phyloP scores from a whole-genome alignment of 53 echinoderm and acorn worm genomes.

The Temnopleurus reevesii region DNA sequence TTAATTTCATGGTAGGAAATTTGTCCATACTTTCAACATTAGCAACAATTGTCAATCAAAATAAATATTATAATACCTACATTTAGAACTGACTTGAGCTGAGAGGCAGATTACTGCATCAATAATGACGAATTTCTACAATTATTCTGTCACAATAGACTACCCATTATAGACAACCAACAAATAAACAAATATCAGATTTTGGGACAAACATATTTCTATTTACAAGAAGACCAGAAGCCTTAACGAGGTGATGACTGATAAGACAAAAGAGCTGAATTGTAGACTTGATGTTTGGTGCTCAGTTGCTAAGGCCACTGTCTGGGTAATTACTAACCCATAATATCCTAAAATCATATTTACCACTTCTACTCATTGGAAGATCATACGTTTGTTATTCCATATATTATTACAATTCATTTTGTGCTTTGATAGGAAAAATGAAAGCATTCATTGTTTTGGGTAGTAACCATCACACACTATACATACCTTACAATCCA shows the following conservation, averaged over 20 bases:
- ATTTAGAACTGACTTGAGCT: too few species aligned
- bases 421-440: slow-evolving; percentile 24
- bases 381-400: slow-evolving; percentile 23
- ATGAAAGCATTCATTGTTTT: slow-evolving; percentile 25
- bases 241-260: not conserved
- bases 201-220: not conserved
- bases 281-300: not conserved
- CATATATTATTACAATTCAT: slow-evolving; percentile 5
- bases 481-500: not conserved
- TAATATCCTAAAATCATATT: slow-evolving; percentile 2
- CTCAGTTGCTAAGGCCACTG: slow-evolving; percentile 26
- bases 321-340: not conserved
- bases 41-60: too few species aligned
- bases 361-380: slow-evolving; percentile 4
- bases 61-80: too few species aligned
- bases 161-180: not conserved
- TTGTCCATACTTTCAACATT: too few species aligned
- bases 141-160: not conserved
- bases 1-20: not conserved
- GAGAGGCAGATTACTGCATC: too few species aligned
- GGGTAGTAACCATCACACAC: slow-evolving; percentile 25
- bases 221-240: not conserved
- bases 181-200: not conserved
- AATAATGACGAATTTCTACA: too few species aligned
- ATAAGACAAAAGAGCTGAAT: not conserved